Percentiles rank a stretch among this genome's conserved stretches.
Evolutionary conservation across 2,888 invertebrate genomes (phyloP).

Genomic region (Drosophila mercatorum): DNA sequence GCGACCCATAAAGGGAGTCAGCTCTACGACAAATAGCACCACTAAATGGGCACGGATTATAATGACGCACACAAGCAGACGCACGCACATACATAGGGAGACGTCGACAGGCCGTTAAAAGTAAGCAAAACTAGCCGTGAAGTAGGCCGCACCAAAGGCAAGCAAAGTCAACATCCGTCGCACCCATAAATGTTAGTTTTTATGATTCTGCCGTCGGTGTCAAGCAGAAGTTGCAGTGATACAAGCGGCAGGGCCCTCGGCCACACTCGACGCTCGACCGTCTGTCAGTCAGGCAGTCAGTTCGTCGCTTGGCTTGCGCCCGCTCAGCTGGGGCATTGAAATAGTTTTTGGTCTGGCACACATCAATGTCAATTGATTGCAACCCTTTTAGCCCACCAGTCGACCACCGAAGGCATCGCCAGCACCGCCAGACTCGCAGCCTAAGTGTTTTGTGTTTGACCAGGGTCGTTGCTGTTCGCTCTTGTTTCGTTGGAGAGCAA

Average conservation of each 20-base stretch:
- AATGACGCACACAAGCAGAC: constrained; percentile 60
- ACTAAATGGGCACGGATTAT: constrained; percentile 79
- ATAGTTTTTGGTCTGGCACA: constrained; percentile 81
- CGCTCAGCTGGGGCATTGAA: constrained; percentile 59
- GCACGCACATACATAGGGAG: constrained; percentile 7
- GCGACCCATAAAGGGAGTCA: constrained; percentile 72
- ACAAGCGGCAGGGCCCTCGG: constrained; percentile 15
- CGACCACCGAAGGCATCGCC: constrained; percentile 2
- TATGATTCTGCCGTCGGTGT: constrained; percentile 47
- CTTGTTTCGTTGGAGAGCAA: constrained; percentile 48
- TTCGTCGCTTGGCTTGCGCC: background rate
- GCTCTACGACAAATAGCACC: constrained; percentile 73
- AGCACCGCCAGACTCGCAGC: constrained; percentile 16
- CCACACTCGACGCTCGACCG: background rate
- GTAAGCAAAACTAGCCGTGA: constrained; percentile 73
- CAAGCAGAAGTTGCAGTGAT: constrained; percentile 31
- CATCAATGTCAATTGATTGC: constrained; percentile 81
- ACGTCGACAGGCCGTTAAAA: constrained; percentile 59
- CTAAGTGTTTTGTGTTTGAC: constrained; percentile 74
- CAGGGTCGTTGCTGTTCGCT: constrained; percentile 44
- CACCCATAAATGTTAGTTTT: constrained; percentile 77
- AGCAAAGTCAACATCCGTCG: constrained; percentile 49
- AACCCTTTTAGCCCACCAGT: constrained; percentile 60
- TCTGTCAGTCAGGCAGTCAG: constrained; percentile 7
- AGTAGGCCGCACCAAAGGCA: constrained; percentile 52